A percentile compares a stretch with the other conserved stretches of the same genome.
These are phyloP conservation scores for Adelphocoris suturalis DNA, from an alignment of 2,888 invertebrate species.

Conservation along the genomic window DNA sequence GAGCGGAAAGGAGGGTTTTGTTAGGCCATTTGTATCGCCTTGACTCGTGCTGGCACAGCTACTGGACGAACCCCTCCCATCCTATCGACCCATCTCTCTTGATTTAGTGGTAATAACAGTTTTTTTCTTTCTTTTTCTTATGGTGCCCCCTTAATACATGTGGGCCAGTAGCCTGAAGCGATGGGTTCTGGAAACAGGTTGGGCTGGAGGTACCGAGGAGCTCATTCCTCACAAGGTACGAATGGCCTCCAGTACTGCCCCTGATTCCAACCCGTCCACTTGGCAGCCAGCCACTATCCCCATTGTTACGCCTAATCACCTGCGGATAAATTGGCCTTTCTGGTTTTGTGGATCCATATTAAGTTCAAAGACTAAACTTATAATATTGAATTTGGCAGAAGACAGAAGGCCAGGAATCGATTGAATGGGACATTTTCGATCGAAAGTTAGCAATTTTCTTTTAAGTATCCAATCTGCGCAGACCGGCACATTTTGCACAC, in stretches of 20 bases:
- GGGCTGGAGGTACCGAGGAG: background rate
- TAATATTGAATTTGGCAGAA: no score
- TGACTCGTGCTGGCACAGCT: conserved; percentile 27
- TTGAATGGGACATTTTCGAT: no score
- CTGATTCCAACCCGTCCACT: background rate
- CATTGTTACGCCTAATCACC: background rate
- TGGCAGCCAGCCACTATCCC: background rate
- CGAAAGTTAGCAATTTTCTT: no score
- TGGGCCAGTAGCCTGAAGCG: conserved; percentile 23
- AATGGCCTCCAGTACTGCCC: conserved; percentile 6
- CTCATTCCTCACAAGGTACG: background rate
- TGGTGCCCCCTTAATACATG: background rate
- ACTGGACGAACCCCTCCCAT: conserved; percentile 5
- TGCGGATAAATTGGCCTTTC: background rate
- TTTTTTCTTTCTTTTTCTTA: conserved; percentile 27
- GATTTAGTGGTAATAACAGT: conserved; percentile 55
- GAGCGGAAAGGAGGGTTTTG: background rate
- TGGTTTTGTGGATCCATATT: no score
- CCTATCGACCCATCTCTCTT: conserved; percentile 38
- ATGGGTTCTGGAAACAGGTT: background rate
- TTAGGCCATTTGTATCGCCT: background rate
- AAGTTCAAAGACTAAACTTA: no score
- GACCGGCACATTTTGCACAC: no score
- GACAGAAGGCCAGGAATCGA: no score
- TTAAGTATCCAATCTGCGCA: no score